Evolutionary conservation across 2,797 vertebrate genomes (phyloP).

Genomic region (Heliangelus exortis): DNA sequence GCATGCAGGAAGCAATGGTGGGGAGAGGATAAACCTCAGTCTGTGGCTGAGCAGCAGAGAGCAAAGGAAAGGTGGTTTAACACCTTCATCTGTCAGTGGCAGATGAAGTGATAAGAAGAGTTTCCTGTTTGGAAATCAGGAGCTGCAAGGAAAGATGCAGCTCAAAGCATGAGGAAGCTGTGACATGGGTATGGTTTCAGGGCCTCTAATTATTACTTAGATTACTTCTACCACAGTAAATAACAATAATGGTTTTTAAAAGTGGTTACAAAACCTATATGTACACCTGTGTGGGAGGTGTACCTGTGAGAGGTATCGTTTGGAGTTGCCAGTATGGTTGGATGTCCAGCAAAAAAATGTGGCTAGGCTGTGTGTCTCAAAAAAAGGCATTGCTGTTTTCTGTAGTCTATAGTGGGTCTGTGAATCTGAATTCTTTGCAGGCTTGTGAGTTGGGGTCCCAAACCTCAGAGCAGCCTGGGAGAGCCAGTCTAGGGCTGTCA

Average conservation of each 20-base stretch:
- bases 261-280: background rate
- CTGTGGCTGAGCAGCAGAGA: background rate
- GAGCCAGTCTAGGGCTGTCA: background rate
- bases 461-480: background rate
- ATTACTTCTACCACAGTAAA: background rate
- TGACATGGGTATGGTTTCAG: background rate
- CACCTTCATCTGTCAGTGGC: background rate
- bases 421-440: background rate
- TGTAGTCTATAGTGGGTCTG: background rate
- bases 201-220: background rate
- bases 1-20: background rate
- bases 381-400: background rate
- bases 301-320: background rate
- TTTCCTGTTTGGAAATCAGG: background rate
- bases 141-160: background rate
- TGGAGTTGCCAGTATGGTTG: background rate
- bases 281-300: background rate
- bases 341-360: background rate
- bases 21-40: background rate
- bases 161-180: background rate
- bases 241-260: background rate
- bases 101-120: background rate
- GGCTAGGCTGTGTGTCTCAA: fast-evolving
- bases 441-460: background rate
- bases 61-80: background rate